phyloP scores from a whole-genome alignment of 1,140 invertebrate species.

The Ericerus pela region DNA sequence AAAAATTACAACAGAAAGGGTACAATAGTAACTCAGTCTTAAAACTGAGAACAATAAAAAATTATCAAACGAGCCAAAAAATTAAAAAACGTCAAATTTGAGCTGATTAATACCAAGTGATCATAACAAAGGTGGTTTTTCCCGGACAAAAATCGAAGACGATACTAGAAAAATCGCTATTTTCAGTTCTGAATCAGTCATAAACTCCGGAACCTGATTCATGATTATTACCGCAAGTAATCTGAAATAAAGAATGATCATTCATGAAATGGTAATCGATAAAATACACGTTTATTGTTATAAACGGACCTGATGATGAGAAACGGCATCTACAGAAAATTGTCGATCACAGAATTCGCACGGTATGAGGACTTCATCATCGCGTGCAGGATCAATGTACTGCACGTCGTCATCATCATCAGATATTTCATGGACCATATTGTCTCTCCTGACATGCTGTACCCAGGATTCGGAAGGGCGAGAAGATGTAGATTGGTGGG shows the following conservation, averaged over 20 bases:
- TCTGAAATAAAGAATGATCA: not conserved
- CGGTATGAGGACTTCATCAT: not conserved
- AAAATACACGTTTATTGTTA: not conserved
- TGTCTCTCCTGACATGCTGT: not conserved
- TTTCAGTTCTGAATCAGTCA: too few relatives aligned
- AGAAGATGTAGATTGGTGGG: not conserved
- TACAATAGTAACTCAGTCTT: too few relatives aligned
- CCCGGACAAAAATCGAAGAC: too few relatives aligned
- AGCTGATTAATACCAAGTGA: too few relatives aligned
- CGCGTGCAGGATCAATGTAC: not conserved
- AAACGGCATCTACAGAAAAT: constrained; percentile 1
- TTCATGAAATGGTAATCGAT: not conserved
- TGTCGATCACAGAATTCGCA: not conserved
- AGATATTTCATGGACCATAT: not conserved
- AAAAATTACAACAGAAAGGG: too few relatives aligned
- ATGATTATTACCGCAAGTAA: too few relatives aligned
- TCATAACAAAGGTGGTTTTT: too few relatives aligned
- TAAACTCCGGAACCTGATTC: too few relatives aligned
- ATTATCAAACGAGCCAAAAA: too few relatives aligned
- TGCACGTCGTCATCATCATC: not conserved
- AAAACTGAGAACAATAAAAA: too few relatives aligned
- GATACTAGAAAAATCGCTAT: too few relatives aligned
- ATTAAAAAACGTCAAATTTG: too few relatives aligned
- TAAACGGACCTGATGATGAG: not conserved
- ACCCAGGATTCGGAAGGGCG: not conserved